Evolutionary conservation across 1,140 invertebrate genomes (phyloP).

Genomic region (Lucilia sericata): DNA sequence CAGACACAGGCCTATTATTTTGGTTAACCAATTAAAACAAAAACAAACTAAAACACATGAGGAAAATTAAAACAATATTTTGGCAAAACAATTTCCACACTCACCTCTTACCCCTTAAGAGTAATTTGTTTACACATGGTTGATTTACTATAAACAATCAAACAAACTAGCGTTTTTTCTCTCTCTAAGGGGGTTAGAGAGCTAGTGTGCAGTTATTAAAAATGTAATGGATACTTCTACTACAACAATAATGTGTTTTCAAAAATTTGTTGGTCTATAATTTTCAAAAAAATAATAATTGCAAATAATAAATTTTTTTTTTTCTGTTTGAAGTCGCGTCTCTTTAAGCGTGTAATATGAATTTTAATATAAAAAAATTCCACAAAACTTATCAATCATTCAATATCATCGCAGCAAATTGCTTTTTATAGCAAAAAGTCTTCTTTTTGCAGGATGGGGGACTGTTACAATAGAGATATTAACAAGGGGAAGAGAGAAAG

Average conservation of each 20-base stretch:
- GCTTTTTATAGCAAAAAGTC: no score
- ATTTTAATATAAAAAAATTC: constrained; percentile 34
- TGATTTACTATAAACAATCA: background rate
- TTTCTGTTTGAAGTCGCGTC: background rate
- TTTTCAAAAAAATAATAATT: background rate
- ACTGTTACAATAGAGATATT: no score
- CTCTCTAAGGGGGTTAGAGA: background rate
- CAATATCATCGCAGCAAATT: no score
- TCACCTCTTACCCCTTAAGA: background rate
- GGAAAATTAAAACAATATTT: background rate
- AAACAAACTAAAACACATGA: background rate
- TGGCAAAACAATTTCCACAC: background rate
- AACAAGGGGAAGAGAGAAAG: no score
- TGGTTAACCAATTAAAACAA: constrained; percentile 5
- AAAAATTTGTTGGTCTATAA: background rate
- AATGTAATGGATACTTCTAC: background rate
- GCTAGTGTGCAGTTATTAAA: background rate
- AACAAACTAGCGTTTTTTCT: background rate
- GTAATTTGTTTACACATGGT: constrained; percentile 20
- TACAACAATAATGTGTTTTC: background rate
- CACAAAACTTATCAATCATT: constrained; percentile 34
- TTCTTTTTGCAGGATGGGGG: no score
- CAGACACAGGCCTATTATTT: constrained; percentile 15
- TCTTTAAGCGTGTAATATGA: constrained; percentile 10
- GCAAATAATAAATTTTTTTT: background rate